phyloP scores from a whole-genome alignment of 2,113 vertebrate species.

The Ailuropoda melanoleuca region DNA sequence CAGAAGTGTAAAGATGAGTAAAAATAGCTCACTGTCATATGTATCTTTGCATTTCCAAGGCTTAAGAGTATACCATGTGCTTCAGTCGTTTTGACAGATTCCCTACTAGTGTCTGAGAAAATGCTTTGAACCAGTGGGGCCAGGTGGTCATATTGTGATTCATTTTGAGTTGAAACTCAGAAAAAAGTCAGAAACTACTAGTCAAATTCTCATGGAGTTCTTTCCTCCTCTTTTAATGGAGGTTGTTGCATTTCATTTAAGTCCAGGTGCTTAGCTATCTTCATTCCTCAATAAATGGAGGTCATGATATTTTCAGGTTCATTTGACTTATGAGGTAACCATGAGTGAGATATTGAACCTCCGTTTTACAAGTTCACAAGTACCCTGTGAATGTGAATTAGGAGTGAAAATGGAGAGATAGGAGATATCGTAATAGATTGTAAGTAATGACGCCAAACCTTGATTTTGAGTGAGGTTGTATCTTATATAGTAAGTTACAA shows the following conservation, averaged over 20 bases:
- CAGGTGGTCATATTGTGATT: background rate
- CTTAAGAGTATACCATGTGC: background rate
- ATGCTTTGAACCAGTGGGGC: background rate
- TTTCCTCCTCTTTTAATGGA: background rate
- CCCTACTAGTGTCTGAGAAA: background rate
- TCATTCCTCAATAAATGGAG: background rate
- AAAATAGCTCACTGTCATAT: background rate
- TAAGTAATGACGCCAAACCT: background rate
- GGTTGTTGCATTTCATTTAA: background rate
- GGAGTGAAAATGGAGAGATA: background rate
- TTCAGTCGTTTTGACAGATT: background rate
- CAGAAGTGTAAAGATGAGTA: background rate
- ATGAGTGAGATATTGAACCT: background rate
- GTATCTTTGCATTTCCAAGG: background rate
- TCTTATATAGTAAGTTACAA: background rate
- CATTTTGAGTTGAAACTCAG: background rate
- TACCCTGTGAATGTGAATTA: background rate
- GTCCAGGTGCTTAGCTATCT: background rate
- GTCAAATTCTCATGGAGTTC: background rate
- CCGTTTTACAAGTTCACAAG: background rate
- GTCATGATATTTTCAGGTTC: background rate
- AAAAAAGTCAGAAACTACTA: background rate
- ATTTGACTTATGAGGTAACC: background rate
- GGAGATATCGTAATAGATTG: background rate
- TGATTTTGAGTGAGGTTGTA: constrained; percentile 4